Percentiles rank a stretch among this genome's conserved stretches.
These are phyloP conservation scores for Mimas tiliae DNA, from an alignment of 2,888 invertebrate species.

Conservation along the genomic window DNA sequence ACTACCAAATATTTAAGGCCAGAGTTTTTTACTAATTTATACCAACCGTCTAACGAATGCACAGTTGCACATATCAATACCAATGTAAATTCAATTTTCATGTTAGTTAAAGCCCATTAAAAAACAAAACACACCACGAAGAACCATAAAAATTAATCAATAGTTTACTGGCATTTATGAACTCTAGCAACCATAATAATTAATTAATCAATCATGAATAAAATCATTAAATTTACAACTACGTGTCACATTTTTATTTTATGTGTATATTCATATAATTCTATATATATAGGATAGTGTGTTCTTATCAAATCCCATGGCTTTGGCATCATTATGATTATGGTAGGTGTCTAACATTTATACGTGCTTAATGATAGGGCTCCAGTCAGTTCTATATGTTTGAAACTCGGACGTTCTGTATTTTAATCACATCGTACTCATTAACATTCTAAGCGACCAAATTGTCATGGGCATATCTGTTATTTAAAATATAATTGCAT, in stretches of 20 bases:
- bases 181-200: slow-evolving; percentile 20
- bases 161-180: slow-evolving; percentile 13
- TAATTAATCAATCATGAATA: slow-evolving; percentile 28
- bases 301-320: background rate
- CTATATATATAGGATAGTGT: no score
- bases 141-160: slow-evolving; percentile 15
- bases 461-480: background rate
- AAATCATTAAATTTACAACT: slow-evolving; percentile 23
- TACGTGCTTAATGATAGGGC: background rate
- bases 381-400: no score
- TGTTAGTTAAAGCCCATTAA: slow-evolving; percentile 34
- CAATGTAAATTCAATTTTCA: slow-evolving; percentile 39
- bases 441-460: background rate
- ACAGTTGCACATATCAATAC: slow-evolving; percentile 38
- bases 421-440: no score
- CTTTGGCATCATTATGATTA: background rate
- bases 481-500: background rate
- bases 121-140: slow-evolving; percentile 19
- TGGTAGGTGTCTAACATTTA: background rate
- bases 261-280: background rate
- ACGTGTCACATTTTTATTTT: slow-evolving; percentile 1
- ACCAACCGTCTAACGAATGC: slow-evolving; percentile 41
- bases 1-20: background rate
- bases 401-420: no score
- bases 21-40: background rate